Evolutionary conservation across 2,888 invertebrate species (phyloP), one percentile per base, ranked within the genome.

Genomic region (Acholoe squamosa): DNA sequence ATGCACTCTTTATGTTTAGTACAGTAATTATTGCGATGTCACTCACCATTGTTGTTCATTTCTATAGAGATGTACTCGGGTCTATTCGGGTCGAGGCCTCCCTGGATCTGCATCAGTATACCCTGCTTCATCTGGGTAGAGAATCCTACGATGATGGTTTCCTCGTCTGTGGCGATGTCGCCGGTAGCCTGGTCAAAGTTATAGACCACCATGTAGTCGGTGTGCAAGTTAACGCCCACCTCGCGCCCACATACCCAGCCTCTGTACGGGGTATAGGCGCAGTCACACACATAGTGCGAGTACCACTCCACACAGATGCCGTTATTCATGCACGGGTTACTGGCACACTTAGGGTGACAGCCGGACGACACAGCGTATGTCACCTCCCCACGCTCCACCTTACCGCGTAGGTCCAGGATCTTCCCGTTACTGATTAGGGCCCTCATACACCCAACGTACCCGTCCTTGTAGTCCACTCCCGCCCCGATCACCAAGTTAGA

Each of bases 221-320:
- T 97, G n/a, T 98, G 97, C 95, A 99, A 97, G 95, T 98, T 98
- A 54, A 99, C 98, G 89, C 99, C 99, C 95, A 99, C 99, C 97
- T 99, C 98, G 94, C 96, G 93, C 16, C 95, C 95, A 96, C 99
- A 99, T 96, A 99, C 99, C 90, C 99, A 99, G 89, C 99, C 99
- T 96, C 99, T 98, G 96, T 99, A 99, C 14, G 99, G 98, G 56
- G 99, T 99, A 98, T 98, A 99, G 92, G 99, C 97, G 94, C 99
- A 99, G 96, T 99, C 99, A 96, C 99, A 99, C 89, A 97, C 97
- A 96, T 99, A 99, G 10, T 98, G 97, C 95, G 98, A 98, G 96
- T 99, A 99, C 80, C 80, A 80, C 43, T 80, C 80, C 22, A 80
- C 43, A 43, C 80, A 80, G 80, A 80, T 80, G 43, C 99, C 99